phyloP scores from a whole-genome alignment of 1,140 invertebrate species.

The Maconellicoccus hirsutus region DNA sequence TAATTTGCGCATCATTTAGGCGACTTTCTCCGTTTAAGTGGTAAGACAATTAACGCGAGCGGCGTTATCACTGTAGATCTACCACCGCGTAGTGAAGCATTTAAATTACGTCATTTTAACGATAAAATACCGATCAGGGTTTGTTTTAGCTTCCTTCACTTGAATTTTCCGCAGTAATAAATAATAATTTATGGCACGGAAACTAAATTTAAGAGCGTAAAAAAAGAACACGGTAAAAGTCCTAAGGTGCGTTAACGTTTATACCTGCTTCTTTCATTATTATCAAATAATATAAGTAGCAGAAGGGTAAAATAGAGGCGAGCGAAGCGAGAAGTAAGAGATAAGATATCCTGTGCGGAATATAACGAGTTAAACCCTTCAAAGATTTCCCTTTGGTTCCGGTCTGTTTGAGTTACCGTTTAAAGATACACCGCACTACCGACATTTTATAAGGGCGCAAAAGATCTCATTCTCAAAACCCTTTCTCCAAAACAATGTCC shows the following conservation, averaged over 20 bases:
- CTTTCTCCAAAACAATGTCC: neutral
- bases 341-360: conserved; percentile 20
- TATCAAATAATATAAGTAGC: conserved; percentile 9
- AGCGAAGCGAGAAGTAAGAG: conserved; percentile 17
- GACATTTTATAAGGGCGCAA: conserved; percentile 19
- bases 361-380: conserved; percentile 22
- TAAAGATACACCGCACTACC: conserved; percentile 21
- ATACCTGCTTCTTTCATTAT: conserved; percentile 5
- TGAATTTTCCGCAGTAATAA: neutral
- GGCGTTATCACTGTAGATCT: neutral
- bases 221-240: conserved; percentile 5
- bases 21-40: neutral
- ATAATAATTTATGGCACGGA: conserved; percentile 9
- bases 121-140: neutral
- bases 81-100: neutral
- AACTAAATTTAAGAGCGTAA: neutral
- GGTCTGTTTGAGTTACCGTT: conserved; percentile 21
- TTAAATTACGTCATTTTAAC: conserved; percentile 5
- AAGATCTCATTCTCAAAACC: conserved; percentile 11
- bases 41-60: neutral
- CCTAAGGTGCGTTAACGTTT: neutral
- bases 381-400: conserved; percentile 17
- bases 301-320: conserved; percentile 10
- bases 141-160: neutral
- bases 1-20: too few species aligned